These are phyloP conservation scores for Triplophysa yarkandensis DNA, from an alignment of 2,797 vertebrate genomes.

Conservation along the genomic window DNA sequence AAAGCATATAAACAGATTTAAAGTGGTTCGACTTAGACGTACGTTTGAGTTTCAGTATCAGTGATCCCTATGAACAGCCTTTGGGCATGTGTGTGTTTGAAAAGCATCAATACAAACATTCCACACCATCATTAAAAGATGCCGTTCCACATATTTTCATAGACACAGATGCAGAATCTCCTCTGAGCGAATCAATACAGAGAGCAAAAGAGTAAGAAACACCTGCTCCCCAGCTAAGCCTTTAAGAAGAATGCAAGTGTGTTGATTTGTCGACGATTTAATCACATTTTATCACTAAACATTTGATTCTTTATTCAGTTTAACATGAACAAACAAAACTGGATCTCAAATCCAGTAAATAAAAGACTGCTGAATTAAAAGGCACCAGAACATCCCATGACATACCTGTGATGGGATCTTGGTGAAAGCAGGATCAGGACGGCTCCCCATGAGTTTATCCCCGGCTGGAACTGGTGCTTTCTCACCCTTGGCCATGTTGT, in stretches of 20 bases:
- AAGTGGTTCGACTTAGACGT: slow-evolving; percentile 2
- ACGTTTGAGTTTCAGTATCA: slow-evolving; percentile 27
- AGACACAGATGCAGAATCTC: slow-evolving; percentile 27
- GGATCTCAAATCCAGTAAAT: neutral
- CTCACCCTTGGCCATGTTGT: slow-evolving; percentile 75
- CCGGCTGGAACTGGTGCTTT: slow-evolving; percentile 61
- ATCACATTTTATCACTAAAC: neutral
- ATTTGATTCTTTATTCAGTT: neutral
- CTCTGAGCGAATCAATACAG: neutral
- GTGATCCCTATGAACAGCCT: slow-evolving; percentile 28
- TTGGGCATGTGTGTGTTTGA: slow-evolving; percentile 28
- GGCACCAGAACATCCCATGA: neutral
- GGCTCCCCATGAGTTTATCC: slow-evolving; percentile 69
- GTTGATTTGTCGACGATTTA: neutral
- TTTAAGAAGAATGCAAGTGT: neutral
- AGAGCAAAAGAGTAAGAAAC: neutral
- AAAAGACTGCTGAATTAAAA: too few relatives aligned
- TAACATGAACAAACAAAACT: too few relatives aligned
- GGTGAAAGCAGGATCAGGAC: slow-evolving; percentile 67
- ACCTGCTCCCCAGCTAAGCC: slow-evolving; percentile 17
- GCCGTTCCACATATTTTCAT: slow-evolving; percentile 52
- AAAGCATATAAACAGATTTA: slow-evolving; percentile 13
- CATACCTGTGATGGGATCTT: slow-evolving; percentile 76
- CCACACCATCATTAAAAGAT: slow-evolving; percentile 51
- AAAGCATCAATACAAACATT: slow-evolving; percentile 52